Evolutionary conservation across 2,888 invertebrate genomes (phyloP).

Genomic region (Drosophila hamatofila): DNA sequence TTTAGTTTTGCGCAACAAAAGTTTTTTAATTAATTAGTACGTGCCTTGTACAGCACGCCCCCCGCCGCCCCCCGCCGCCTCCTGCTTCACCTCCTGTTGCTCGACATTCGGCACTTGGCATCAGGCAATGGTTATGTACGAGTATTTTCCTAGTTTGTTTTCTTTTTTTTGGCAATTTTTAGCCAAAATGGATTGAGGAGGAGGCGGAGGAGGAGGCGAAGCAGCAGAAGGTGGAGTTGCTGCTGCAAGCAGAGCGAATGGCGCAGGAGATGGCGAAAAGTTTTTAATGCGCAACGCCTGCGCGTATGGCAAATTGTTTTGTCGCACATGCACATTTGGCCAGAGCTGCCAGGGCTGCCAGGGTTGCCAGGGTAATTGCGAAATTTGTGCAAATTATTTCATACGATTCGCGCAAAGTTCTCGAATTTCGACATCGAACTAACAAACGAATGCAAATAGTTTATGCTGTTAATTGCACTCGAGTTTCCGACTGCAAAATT

Average conservation of each 20-base stretch:
- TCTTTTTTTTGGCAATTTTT: constrained; percentile 15
- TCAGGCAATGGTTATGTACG: constrained; percentile 39
- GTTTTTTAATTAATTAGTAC: constrained; percentile 79
- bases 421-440: constrained; percentile 6
- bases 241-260: constrained; percentile 47
- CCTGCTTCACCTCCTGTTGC: not conserved
- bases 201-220: not conserved
- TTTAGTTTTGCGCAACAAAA: constrained; percentile 69
- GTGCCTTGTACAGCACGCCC: constrained; percentile 30
- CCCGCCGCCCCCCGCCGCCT: not conserved
- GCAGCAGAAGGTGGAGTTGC: not conserved
- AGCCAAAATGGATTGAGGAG: not conserved
- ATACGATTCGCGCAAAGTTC: constrained; percentile 21
- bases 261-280: constrained; percentile 42
- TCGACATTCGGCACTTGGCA: constrained; percentile 4
- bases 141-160: constrained; percentile 15
- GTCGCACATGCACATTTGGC: constrained; percentile 13
- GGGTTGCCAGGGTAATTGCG: constrained; percentile 50
- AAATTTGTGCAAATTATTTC: constrained; percentile 40
- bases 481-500: not conserved
- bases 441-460: constrained; percentile 4
- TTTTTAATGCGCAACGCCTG: constrained; percentile 61
- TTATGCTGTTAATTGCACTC: constrained; percentile 21
- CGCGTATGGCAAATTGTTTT: constrained; percentile 48
- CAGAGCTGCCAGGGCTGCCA: constrained; percentile 24